Conservation (phyloP, 2,888 invertebrate genomes). For the Aphodius sticticus region DNA sequence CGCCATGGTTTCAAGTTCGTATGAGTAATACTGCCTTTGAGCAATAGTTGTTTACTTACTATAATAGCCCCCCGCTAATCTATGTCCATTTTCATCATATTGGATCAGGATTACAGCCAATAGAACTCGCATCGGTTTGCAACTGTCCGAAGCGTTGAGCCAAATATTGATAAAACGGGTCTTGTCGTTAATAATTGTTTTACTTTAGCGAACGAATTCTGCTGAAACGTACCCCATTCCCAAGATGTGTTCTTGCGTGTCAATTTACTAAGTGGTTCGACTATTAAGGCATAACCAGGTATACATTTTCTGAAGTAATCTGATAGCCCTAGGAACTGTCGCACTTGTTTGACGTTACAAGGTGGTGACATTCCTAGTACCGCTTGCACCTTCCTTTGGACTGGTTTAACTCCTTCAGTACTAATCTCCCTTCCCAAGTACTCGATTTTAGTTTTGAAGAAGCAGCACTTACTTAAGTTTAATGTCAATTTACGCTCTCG, state of each 20-base stretch:
- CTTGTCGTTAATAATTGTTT: background rate
- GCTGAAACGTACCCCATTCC: background rate
- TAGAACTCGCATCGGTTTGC: constrained; percentile 47
- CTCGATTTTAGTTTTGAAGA: constrained; percentile 37
- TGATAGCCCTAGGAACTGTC: constrained; percentile 25
- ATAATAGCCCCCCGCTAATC: constrained; percentile 38
- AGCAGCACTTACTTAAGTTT: constrained; percentile 40
- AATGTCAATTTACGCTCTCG: constrained; percentile 36
- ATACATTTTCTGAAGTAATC: background rate
- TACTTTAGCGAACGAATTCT: background rate
- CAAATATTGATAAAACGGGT: background rate
- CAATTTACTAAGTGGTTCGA: background rate
- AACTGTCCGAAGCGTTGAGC: constrained; percentile 22
- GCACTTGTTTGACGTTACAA: constrained; percentile 30
- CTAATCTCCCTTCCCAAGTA: constrained; percentile 41
- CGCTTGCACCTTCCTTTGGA: constrained; percentile 23
- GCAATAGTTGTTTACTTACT: constrained; percentile 49
- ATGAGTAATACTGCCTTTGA: constrained; percentile 50
- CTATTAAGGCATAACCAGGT: background rate
- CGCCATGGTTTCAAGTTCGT: constrained; percentile 52
- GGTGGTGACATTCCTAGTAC: constrained; percentile 26
- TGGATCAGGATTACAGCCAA: constrained; percentile 49
- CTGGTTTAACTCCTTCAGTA: constrained; percentile 20
- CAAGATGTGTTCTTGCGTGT: background rate
- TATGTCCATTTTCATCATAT: constrained; percentile 35